Percentiles rank a stretch among this genome's conserved stretches.
phyloP scores from a whole-genome alignment of 2,888 invertebrate genomes.

The Diarsia mendica region DNA sequence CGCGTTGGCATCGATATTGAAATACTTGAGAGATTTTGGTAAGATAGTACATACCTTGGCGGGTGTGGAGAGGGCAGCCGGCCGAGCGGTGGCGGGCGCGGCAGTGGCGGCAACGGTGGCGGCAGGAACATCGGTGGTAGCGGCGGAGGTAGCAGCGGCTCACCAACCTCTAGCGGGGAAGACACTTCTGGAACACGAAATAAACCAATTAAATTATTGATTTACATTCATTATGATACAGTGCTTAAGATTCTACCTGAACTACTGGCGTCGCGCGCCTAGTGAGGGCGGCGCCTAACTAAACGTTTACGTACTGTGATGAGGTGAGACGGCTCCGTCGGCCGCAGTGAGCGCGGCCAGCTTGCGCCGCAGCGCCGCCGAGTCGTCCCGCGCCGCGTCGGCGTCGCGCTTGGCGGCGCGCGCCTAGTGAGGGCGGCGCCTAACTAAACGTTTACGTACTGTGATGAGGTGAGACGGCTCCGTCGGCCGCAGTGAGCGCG shows the following conservation, averaged over 20 bases:
- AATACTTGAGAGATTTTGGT: too few species aligned
- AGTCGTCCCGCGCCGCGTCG: slow-evolving; percentile 92
- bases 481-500: slow-evolving; percentile 72
- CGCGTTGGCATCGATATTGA: too few species aligned
- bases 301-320: slow-evolving; percentile 66
- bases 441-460: slow-evolving; percentile 60
- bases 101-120: slow-evolving; percentile 75
- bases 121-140: slow-evolving; percentile 85
- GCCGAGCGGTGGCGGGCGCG: slow-evolving; percentile 82
- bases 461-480: slow-evolving; percentile 79
- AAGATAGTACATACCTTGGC: slow-evolving; percentile 69
- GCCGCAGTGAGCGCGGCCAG: slow-evolving; percentile 75
- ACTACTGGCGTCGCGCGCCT: too few species aligned
- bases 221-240: not conserved
- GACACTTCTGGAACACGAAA: slow-evolving; percentile 82
- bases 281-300: too few species aligned
- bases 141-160: slow-evolving; percentile 76
- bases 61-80: slow-evolving; percentile 79
- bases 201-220: not conserved
- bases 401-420: slow-evolving; percentile 91
- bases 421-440: slow-evolving; percentile 65
- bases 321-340: slow-evolving; percentile 80
- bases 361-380: slow-evolving; percentile 81
- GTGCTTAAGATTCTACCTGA: not conserved
- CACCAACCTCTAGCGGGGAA: slow-evolving; percentile 86